Conservation (phyloP, 2,888 invertebrate genomes). For the Neocrepidodera transversa region DNA sequence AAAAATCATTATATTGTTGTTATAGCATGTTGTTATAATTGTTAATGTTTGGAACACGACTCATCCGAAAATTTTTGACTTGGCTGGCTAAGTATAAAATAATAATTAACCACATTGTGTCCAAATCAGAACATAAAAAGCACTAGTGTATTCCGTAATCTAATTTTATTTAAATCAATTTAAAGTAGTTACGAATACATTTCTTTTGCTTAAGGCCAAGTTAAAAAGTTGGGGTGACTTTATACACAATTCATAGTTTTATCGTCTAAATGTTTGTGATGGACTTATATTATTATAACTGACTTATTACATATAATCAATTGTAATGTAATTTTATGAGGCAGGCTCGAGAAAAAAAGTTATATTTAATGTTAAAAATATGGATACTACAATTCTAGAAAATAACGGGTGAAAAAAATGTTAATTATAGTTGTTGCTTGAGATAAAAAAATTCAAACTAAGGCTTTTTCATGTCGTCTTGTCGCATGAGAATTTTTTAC, state of each 20-base stretch:
- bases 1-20: slow-evolving; percentile 59
- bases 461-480: slow-evolving; percentile 17
- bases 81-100: slow-evolving; percentile 19
- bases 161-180: too few species aligned
- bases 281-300: slow-evolving; percentile 51
- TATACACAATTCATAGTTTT: slow-evolving; percentile 47
- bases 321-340: slow-evolving; percentile 32
- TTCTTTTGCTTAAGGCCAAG: slow-evolving; percentile 37
- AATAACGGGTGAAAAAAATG: slow-evolving; percentile 24
- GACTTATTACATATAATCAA: slow-evolving; percentile 23
- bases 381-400: slow-evolving; percentile 12
- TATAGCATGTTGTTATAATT: slow-evolving; percentile 63
- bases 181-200: too few species aligned
- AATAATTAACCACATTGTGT: too few species aligned
- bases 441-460: slow-evolving; percentile 4
- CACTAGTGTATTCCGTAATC: too few species aligned
- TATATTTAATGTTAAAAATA: slow-evolving; percentile 28
- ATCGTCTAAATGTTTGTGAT: slow-evolving; percentile 58
- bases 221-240: slow-evolving; percentile 50
- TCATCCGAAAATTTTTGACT: slow-evolving; percentile 43
- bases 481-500: neutral
- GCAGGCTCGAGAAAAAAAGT: slow-evolving; percentile 17
- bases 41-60: slow-evolving; percentile 59
- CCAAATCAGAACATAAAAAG: too few species aligned
- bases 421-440: slow-evolving; percentile 26